These are phyloP conservation scores for Nephrocerus scutellatus DNA, from an alignment of 2,888 invertebrate genomes.

Conservation along the genomic window DNA sequence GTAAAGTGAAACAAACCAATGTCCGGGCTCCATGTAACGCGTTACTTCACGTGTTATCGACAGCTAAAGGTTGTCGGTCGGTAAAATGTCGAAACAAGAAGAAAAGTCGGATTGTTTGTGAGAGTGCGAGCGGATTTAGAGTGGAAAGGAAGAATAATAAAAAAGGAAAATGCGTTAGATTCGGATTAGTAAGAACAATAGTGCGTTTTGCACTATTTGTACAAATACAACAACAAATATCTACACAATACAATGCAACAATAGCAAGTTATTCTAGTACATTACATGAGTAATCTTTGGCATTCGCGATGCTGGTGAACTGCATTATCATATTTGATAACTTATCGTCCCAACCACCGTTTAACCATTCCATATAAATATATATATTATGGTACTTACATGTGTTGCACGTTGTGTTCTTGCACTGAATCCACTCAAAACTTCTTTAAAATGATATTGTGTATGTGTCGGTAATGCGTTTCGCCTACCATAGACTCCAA, in stretches of 20 bases:
- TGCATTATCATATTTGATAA: too few relatives aligned
- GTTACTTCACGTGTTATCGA: constrained; percentile 87
- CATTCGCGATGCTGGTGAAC: too few relatives aligned
- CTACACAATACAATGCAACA: too few relatives aligned
- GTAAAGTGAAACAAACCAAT: constrained; percentile 93
- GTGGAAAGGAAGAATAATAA: constrained; percentile 16
- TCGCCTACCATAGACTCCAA: constrained; percentile 90
- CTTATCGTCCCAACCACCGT: too few relatives aligned
- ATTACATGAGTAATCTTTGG: too few relatives aligned
- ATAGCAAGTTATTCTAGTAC: too few relatives aligned
- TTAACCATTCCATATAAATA: constrained; percentile 4
- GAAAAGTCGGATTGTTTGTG: background rate
- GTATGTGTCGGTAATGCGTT: constrained; percentile 94
- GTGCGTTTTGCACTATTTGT: too few relatives aligned
- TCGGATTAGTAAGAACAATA: constrained; percentile 20
- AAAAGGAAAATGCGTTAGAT: constrained; percentile 25
- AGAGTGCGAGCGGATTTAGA: constrained; percentile 8
- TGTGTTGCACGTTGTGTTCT: constrained; percentile 77
- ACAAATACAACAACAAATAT: too few relatives aligned
- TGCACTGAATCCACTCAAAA: constrained; percentile 82
- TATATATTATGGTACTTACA: constrained; percentile 56
- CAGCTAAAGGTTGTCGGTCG: constrained; percentile 47
- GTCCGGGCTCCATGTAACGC: constrained; percentile 91
- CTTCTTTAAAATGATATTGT: constrained; percentile 92
- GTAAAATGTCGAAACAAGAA: background rate